Evolutionary conservation across 1,140 invertebrate species (phyloP).

Genomic region (Heliothis subflexa): DNA sequence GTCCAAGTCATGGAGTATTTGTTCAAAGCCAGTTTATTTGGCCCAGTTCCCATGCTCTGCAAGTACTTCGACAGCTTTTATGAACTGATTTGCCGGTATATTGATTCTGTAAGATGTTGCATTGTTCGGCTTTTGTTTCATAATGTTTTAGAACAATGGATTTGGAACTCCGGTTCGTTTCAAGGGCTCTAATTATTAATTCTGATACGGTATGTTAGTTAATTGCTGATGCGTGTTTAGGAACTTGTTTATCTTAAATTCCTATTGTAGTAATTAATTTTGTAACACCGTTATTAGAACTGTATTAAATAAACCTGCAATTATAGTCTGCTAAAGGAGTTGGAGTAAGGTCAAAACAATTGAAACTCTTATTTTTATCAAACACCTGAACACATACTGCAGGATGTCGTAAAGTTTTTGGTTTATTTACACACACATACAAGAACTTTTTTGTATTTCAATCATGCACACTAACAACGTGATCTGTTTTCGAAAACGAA

Average conservation of each 20-base stretch:
- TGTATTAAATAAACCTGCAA: not conserved
- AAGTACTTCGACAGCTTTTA: slow-evolving; percentile 31
- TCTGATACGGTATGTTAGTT: not conserved
- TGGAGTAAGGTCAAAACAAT: not conserved
- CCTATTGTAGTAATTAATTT: too few species aligned
- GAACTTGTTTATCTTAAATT: not conserved
- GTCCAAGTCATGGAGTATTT: slow-evolving; percentile 38
- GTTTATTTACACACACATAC: slow-evolving; percentile 9
- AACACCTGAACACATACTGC: not conserved
- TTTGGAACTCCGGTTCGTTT: slow-evolving; percentile 4
- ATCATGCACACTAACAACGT: slow-evolving; percentile 27
- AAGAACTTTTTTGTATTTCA: not conserved
- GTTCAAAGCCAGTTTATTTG: slow-evolving; percentile 53
- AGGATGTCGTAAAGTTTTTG: slow-evolving; percentile 35
- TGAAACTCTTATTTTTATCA: slow-evolving; percentile 38
- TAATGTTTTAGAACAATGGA: slow-evolving; percentile 22
- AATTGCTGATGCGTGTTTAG: not conserved
- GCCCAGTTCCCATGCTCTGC: slow-evolving; percentile 66
- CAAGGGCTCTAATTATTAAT: slow-evolving; percentile 7
- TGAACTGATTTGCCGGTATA: slow-evolving; percentile 18
- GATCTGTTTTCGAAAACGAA: slow-evolving; percentile 4
- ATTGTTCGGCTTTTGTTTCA: slow-evolving; percentile 6
- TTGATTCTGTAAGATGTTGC: slow-evolving; percentile 5
- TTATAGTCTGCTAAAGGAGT: not conserved
- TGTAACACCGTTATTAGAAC: too few species aligned